Conservation (phyloP, 23 tunicate genomes). For the Botrylloides violaceus region DNA sequence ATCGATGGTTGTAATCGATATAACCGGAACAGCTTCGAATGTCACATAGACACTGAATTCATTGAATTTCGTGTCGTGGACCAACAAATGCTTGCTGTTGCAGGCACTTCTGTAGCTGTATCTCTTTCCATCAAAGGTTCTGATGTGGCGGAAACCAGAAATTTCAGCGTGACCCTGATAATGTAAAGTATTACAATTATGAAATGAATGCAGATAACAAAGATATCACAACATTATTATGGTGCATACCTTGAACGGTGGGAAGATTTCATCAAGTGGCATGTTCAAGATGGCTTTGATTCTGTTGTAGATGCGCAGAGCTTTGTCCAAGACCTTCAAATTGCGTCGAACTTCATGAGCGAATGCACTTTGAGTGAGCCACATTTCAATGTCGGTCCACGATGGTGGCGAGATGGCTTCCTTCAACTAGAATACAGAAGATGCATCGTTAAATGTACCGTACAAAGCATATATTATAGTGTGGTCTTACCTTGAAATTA, state of each 20-base stretch:
- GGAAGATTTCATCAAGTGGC: constrained; percentile 68
- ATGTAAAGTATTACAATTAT: background rate
- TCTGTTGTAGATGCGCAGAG: constrained; percentile 43
- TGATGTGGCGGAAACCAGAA: constrained; percentile 84
- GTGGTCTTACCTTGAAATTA: constrained; percentile 49
- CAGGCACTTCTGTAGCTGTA: constrained; percentile 65
- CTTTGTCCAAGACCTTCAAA: constrained; percentile 33
- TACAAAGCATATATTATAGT: background rate
- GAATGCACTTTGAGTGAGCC: constrained; percentile 62
- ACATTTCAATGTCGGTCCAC: constrained; percentile 39
- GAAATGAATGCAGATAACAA: too few relatives aligned
- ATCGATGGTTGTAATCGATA: constrained; percentile 9
- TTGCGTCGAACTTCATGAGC: constrained; percentile 41
- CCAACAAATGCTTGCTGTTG: constrained; percentile 67
- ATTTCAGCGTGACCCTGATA: constrained; percentile 80
- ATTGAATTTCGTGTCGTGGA: constrained; percentile 35
- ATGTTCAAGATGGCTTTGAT: constrained; percentile 50
- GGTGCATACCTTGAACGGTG: constrained; percentile 84
- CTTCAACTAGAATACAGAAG: constrained; percentile 30
- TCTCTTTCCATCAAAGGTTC: constrained; percentile 77
- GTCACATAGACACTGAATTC: constrained; percentile 70
- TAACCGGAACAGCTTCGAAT: constrained; percentile 37
- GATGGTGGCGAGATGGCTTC: constrained; percentile 49
- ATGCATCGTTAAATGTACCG: too few relatives aligned
- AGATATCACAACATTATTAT: too few relatives aligned